phyloP scores from a whole-genome alignment of 2,113 vertebrate species.

The Halcyon malimbica region DNA sequence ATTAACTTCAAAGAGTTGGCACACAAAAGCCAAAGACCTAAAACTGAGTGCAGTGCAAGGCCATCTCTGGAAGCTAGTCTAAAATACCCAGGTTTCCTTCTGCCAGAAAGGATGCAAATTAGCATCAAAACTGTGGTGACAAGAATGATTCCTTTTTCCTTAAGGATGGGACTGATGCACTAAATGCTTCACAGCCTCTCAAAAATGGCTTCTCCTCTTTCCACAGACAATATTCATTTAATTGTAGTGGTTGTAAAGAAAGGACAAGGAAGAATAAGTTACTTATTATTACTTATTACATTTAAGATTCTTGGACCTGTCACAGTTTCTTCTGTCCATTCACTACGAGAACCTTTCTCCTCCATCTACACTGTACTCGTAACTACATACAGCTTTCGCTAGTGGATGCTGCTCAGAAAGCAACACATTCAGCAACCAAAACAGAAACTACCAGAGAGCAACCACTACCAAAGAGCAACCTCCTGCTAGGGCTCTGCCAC shows the following conservation, averaged over 20 bases:
- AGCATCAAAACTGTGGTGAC: neutral
- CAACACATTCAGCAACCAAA: neutral
- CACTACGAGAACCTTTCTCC: neutral
- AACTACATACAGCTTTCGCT: no score
- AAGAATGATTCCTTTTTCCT: neutral
- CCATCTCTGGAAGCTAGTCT: neutral
- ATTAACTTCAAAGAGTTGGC: neutral
- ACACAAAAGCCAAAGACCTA: neutral
- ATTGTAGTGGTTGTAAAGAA: neutral
- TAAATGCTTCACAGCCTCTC: neutral
- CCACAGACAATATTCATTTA: neutral
- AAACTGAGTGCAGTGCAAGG: neutral
- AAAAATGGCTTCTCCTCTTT: neutral
- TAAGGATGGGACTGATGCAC: neutral
- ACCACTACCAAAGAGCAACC: no score
- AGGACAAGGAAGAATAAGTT: neutral
- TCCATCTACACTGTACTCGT: neutral
- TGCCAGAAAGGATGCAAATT: neutral
- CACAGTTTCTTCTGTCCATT: neutral
- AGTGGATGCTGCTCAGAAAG: neutral
- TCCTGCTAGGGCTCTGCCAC: no score
- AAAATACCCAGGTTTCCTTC: neutral
- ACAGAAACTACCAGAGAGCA: neutral
- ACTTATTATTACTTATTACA: neutral
- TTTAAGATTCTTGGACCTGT: neutral